Evolutionary conservation across 2,888 invertebrate genomes (phyloP), one percentile per base, ranked within the genome.

Genomic region (Drosophila differens): DNA sequence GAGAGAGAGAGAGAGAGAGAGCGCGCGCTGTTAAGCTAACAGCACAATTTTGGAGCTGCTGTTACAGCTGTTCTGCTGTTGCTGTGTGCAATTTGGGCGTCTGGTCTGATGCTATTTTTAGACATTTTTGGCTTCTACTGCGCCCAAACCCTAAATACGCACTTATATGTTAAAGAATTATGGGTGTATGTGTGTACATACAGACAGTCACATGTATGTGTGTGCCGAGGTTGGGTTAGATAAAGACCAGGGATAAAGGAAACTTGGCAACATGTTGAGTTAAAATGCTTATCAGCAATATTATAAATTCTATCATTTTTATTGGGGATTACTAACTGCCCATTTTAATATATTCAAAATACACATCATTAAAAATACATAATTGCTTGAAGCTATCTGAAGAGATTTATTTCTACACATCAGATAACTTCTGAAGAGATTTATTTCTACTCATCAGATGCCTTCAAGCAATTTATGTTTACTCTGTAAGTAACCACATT

Each of bases 101-200:
- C 77, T 74, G 57, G 74, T 53, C 51, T 74, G 74, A 44, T 63
- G 78, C 79, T 79, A 79, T 79, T 78, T 82, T 37, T 82, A 78
- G 82, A 78, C 54, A 82, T 74, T 78, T 78, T 70, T 19, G 74
- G 69, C 76, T 62, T 65, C 65, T 74, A 62, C 52, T 62, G 68
- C 22, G 70, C 35, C 61, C 51, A 32, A 51, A 60, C 41, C 37
- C 25, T 54, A 70, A 49, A 49, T 28, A n/a, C 28, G 14, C 30
- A 53, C 52, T 30, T 57, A 32, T 33, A 39, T 30, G 39, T 10
- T 14, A 4, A 14, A 33, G 3, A n/a, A 32, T 22, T 7, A n/a
- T 39, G 70, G 22, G 70, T 49, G 12, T 51, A n/a, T n/a, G 49
- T 12, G 19, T 32, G 19, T 32, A 33, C 16, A 41, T 39, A 7